Conservation (phyloP, 2,888 invertebrate species). For the Plebejus argus region DNA sequence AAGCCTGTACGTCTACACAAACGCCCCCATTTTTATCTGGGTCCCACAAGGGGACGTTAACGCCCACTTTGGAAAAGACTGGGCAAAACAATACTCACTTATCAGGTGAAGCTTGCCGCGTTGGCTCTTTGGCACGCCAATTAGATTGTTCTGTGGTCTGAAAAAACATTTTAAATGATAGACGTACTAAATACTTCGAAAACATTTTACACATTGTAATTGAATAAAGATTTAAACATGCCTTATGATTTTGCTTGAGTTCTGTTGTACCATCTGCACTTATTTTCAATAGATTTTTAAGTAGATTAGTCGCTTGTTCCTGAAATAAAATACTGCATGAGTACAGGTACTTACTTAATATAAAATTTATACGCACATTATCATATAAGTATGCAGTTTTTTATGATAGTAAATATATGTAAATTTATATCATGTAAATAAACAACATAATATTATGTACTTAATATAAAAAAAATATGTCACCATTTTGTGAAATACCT, state of each 20-base stretch:
- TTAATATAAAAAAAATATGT: too few species aligned
- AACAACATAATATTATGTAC: too few species aligned
- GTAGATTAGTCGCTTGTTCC: slow-evolving; percentile 67
- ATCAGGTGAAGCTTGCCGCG: slow-evolving; percentile 26
- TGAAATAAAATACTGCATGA: slow-evolving; percentile 41
- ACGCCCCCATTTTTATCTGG: too few species aligned
- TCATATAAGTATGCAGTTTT: too few species aligned
- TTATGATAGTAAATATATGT: too few species aligned
- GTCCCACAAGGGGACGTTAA: too few species aligned
- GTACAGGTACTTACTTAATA: not conserved
- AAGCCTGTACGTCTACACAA: too few species aligned
- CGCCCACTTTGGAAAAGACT: too few species aligned
- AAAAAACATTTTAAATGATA: too few species aligned
- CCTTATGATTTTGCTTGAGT: slow-evolving; percentile 56
- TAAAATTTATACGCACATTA: too few species aligned
- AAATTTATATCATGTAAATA: too few species aligned
- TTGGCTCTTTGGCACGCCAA: slow-evolving; percentile 38
- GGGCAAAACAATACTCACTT: slow-evolving; percentile 36
- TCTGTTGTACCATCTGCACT: slow-evolving; percentile 59
- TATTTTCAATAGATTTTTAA: slow-evolving; percentile 69
- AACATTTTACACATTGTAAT: not conserved
- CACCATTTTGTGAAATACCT: not conserved
- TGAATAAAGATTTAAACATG: slow-evolving; percentile 42
- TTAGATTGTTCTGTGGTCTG: slow-evolving; percentile 44
- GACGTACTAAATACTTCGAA: too few species aligned